A percentile compares a stretch with the other conserved stretches of the same genome.
These are phyloP conservation scores for Mixornis gularis DNA, from an alignment of 2,113 vertebrate species.

Conservation along the genomic window DNA sequence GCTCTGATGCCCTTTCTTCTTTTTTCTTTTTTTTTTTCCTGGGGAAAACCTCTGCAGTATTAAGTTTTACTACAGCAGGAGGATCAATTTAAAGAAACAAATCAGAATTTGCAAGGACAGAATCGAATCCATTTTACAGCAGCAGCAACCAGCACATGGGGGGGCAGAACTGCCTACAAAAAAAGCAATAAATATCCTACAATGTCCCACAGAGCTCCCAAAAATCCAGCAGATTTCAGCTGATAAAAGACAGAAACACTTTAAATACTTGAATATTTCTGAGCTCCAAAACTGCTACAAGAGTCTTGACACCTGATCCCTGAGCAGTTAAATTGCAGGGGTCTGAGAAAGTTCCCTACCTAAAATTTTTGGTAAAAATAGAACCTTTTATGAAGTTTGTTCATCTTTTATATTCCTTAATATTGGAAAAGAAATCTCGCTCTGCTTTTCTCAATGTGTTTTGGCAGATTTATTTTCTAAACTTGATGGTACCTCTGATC, in stretches of 20 bases:
- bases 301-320: accelerated
- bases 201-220: not conserved
- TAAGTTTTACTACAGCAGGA: constrained; percentile 40
- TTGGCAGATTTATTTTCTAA: not conserved
- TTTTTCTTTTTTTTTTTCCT: not conserved
- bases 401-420: not conserved
- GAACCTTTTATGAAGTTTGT: not conserved
- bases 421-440: not conserved
- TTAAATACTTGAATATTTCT: not conserved
- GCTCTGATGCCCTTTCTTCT: not conserved
- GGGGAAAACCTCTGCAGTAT: not conserved
- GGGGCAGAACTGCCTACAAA: not conserved
- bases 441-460: not conserved
- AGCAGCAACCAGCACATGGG: not conserved
- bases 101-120: not conserved
- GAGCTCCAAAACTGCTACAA: not conserved
- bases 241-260: not conserved
- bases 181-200: not conserved
- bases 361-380: not conserved
- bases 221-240: not conserved
- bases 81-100: not conserved
- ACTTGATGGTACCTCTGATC: not conserved
- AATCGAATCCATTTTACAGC: not conserved
- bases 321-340: not conserved
- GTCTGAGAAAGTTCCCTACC: not conserved